A percentile compares a stretch with the other conserved stretches of the same genome.
phyloP scores from a whole-genome alignment of 2,113 vertebrate genomes.

The Apodemus sylvaticus region DNA sequence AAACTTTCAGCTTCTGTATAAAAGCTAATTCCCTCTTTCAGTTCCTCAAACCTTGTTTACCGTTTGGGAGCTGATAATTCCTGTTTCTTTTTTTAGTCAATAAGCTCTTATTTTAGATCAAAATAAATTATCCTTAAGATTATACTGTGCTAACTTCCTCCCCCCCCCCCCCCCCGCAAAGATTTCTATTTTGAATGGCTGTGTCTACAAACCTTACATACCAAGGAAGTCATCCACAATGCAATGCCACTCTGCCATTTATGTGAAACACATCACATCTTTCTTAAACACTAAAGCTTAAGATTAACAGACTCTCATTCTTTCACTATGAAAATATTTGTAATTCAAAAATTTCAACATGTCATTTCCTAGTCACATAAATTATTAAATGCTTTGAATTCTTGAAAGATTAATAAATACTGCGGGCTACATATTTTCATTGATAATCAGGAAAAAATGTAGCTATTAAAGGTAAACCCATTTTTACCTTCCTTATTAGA shows the following conservation, averaged over 20 bases:
- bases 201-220: background rate
- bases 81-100: conserved; percentile 3
- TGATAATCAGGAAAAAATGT: conserved; percentile 38
- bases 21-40: background rate
- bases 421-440: background rate
- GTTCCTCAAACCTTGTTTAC: background rate
- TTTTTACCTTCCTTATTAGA: background rate
- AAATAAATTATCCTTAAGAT: conserved; percentile 50
- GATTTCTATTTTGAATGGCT: conserved; percentile 42
- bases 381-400: conserved; percentile 27
- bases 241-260: background rate
- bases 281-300: conserved; percentile 55
- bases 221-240: conserved; percentile 29
- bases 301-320: conserved; percentile 22
- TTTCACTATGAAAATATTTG: conserved; percentile 38
- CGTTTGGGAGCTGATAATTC: conserved; percentile 33
- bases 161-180: conserved; percentile 19
- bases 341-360: conserved; percentile 43
- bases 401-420: conserved; percentile 26
- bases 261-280: conserved; percentile 4
- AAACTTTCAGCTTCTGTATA: background rate
- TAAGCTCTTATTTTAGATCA: conserved; percentile 37
- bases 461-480: conserved; percentile 13
- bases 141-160: background rate
- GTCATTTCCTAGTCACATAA: conserved; percentile 23